Evolutionary conservation across 2,888 invertebrate genomes (phyloP).

Genomic region (Minunthozetes semirufus): DNA sequence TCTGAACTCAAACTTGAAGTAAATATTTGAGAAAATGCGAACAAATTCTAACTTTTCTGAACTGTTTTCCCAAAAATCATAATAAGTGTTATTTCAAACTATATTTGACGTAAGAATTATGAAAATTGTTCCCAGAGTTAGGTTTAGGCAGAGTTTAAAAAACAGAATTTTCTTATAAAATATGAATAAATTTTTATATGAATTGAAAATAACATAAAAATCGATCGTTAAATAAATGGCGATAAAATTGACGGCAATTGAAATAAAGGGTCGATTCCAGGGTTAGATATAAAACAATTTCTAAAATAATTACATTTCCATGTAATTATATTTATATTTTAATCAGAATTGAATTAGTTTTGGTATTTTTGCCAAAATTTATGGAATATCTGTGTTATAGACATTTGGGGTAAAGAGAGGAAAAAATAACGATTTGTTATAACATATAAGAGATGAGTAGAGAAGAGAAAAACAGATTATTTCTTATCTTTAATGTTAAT

Average conservation of each 20-base stretch:
- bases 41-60: not conserved
- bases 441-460: not conserved
- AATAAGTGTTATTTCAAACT: not conserved
- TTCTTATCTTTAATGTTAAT: constrained; percentile 14
- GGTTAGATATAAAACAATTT: not conserved
- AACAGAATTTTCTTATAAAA: too few relatives aligned
- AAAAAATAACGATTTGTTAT: not conserved
- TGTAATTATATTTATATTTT: too few relatives aligned
- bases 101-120: not conserved
- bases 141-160: too few relatives aligned
- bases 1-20: not conserved
- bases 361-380: too few relatives aligned
- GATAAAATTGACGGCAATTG: too few relatives aligned
- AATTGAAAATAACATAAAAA: too few relatives aligned
- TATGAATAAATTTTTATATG: too few relatives aligned
- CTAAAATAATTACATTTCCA: not conserved
- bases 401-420: not conserved
- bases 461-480: not conserved
- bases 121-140: not conserved
- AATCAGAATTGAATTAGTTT: too few relatives aligned
- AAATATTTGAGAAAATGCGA: not conserved
- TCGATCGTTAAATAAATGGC: too few relatives aligned
- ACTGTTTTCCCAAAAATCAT: not conserved
- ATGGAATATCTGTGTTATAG: not conserved
- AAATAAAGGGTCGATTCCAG: too few relatives aligned